Evolutionary conservation across 2,113 vertebrate genomes (phyloP), one percentile per base, ranked within the genome.

Genomic region (Pseudopodoces humilis): DNA sequence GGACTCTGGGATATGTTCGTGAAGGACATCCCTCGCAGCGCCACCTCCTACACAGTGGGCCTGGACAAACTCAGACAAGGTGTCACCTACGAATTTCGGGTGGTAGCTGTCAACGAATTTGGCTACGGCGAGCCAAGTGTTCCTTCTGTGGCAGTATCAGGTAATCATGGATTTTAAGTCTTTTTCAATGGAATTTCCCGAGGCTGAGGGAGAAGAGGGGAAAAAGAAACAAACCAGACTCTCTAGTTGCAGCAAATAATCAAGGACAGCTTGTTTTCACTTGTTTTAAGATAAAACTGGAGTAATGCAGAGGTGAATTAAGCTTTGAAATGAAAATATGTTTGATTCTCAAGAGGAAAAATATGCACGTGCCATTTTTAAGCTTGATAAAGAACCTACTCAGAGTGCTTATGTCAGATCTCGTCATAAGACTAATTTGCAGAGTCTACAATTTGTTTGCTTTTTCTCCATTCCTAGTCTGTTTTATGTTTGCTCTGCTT

Each of bases 1-100:
- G 99, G 99, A 9, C 93, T 99, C 70, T 99, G 99, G 99, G 99
- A 99, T 50, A 98, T 98, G 86, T 99, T 99, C 84, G 98, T 98
- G 92, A 98, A 98, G 95, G 98, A 98, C 88, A 98, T 99, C 63
- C 98, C 99, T 17, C 97, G 97, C 80, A 97, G 97, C 1, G 98
- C 98, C 95, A 98, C 98, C 15, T 99, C 99, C 75, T 98, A 98
- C 83, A 98, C 98, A 0, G 97, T 99, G 49, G 95, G 98, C 44
- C 98, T 99, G 97, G 99, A 99, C 88, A 98, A 98, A 39, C 98
- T 99, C 69, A 98, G 98, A 80, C 98, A 98, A 12, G 99, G 99
- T 2, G 98, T 99, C 97, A 99, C 98, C 90, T 99, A 99, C 4
- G 99, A 99, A 96, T 99, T 99, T 95, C 98, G 99, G 55, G 99